phyloP scores from a whole-genome alignment of 1,140 invertebrate species.

The Linepithema humile region DNA sequence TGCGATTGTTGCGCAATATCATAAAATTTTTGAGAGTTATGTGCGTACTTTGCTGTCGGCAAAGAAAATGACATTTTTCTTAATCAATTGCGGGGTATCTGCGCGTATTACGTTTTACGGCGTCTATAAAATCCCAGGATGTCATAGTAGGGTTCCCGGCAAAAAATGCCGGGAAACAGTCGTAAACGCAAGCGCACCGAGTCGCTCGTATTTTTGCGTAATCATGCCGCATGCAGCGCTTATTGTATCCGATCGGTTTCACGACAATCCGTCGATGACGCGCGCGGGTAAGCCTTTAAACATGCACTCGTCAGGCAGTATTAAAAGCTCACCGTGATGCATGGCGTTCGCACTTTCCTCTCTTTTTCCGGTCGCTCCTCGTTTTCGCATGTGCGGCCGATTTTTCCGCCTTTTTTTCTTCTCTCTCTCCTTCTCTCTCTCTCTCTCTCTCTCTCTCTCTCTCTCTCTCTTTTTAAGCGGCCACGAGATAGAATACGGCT shows the following conservation, averaged over 20 bases:
- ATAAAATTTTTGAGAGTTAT: conserved; percentile 38
- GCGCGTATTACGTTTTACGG: conserved; percentile 16
- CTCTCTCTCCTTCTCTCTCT: background rate
- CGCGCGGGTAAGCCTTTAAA: conserved; percentile 55
- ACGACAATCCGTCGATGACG: conserved; percentile 56
- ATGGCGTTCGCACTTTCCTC: conserved; percentile 56
- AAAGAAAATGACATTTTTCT: conserved; percentile 27
- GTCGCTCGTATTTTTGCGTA: conserved; percentile 61
- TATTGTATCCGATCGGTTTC: conserved; percentile 60
- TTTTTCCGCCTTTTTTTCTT: conserved; percentile 37
- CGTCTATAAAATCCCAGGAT: conserved; percentile 40
- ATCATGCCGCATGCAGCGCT: conserved; percentile 62
- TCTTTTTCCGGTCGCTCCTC: conserved; percentile 43
- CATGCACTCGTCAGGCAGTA: conserved; percentile 37
- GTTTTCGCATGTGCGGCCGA: conserved; percentile 24
- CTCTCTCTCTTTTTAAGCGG: conserved; percentile 39
- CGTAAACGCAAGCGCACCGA: conserved; percentile 8
- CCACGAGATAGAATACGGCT: conserved; percentile 55
- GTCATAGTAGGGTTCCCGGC: background rate
- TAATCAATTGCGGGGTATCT: conserved; percentile 48
- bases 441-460: background rate
- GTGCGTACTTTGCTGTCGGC: background rate
- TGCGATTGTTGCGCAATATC: background rate
- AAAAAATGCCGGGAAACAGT: conserved; percentile 35
- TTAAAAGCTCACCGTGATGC: conserved; percentile 58